A percentile compares a stretch with the other conserved stretches of the same genome.
Evolutionary conservation across 2,888 invertebrate species (phyloP).

Genomic region (Endotricha flammealis): DNA sequence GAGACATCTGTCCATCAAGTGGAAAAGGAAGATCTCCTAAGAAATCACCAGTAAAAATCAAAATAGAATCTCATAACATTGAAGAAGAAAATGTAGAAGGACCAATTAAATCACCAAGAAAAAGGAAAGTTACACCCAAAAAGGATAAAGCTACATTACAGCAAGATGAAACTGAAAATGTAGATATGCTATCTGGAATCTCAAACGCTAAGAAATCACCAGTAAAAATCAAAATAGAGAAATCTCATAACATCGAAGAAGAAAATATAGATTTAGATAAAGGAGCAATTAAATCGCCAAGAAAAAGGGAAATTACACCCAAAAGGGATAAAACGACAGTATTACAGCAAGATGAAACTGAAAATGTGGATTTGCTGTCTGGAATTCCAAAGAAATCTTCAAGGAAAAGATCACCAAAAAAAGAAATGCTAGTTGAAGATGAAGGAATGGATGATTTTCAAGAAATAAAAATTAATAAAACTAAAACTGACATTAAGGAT

Average conservation of each 20-base stretch:
- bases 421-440: slow-evolving; percentile 8
- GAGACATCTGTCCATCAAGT: slow-evolving; percentile 86
- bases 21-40: slow-evolving; percentile 54
- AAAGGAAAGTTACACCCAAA: slow-evolving; percentile 29
- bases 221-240: slow-evolving; percentile 27
- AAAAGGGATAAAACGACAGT: slow-evolving; percentile 25
- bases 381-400: slow-evolving; percentile 20
- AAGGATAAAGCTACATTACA: slow-evolving; percentile 20
- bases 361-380: no score
- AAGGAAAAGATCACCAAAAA: slow-evolving; percentile 24
- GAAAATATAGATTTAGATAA: not conserved
- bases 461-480: slow-evolving; percentile 15
- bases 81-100: slow-evolving; percentile 10
- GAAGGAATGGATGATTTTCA: slow-evolving; percentile 24
- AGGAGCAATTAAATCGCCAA: slow-evolving; percentile 17
- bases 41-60: slow-evolving; percentile 42
- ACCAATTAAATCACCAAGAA: slow-evolving; percentile 15
- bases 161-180: no score
- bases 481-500: slow-evolving; percentile 11
- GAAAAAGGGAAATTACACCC: slow-evolving; percentile 28
- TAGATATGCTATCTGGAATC: no score
- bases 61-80: no score
- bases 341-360: not conserved
- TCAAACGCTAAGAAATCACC: slow-evolving; percentile 57
- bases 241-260: not conserved